These are phyloP conservation scores for Pteromalus puparum DNA, from an alignment of 1,140 invertebrate genomes.

Conservation along the genomic window DNA sequence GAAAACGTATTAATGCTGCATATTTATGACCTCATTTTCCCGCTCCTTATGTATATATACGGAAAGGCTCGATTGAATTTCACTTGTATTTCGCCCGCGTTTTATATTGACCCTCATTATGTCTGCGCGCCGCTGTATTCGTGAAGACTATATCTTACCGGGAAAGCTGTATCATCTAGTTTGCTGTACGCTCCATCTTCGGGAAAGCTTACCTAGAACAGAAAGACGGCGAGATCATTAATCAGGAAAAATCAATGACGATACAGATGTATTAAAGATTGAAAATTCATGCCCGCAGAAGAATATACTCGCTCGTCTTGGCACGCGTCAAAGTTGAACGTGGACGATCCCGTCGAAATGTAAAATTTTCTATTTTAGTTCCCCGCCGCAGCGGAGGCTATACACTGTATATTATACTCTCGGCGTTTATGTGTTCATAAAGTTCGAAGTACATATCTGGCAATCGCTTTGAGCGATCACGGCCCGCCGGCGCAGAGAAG, in stretches of 20 bases:
- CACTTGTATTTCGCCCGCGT: background rate
- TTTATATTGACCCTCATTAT: constrained; percentile 4
- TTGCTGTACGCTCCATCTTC: background rate
- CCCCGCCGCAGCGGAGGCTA: too few species aligned
- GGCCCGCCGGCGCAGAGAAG: constrained; percentile 17
- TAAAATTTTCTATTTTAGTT: constrained; percentile 6
- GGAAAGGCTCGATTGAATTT: background rate
- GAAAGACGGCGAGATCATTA: background rate
- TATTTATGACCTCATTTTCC: constrained; percentile 42
- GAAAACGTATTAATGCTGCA: constrained; percentile 28
- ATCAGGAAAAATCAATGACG: background rate
- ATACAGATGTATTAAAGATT: background rate
- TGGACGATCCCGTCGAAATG: background rate
- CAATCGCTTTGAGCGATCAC: constrained; percentile 59
- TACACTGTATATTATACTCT: constrained; percentile 3
- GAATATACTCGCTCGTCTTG: background rate
- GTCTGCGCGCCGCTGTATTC: too few species aligned
- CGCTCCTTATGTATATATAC: background rate
- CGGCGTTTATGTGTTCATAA: constrained; percentile 69
- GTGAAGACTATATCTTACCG: background rate
- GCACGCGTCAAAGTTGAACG: constrained; percentile 5
- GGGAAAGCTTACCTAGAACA: constrained; percentile 38
- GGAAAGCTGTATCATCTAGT: background rate
- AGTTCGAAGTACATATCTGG: constrained; percentile 59
- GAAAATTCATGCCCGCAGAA: background rate